Evolutionary conservation across 2,888 invertebrate genomes (phyloP).

Genomic region (Parasteatoda lunata): DNA sequence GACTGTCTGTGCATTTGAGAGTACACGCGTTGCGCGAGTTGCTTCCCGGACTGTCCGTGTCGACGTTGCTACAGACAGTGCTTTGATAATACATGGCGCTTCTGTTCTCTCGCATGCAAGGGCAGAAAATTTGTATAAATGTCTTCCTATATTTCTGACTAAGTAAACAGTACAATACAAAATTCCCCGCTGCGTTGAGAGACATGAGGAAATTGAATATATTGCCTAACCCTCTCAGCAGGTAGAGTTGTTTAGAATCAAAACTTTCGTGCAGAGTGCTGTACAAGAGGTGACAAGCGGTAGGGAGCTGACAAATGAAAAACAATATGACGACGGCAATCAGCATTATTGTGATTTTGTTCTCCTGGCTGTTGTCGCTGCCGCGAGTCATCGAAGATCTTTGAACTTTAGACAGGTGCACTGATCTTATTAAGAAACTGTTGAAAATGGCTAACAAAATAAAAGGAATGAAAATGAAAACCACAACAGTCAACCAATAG

Average conservation of each 20-base stretch:
- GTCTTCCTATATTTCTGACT: slow-evolving; percentile 75
- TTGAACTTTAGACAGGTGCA: slow-evolving; percentile 71
- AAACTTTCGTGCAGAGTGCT: slow-evolving; percentile 71
- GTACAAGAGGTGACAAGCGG: slow-evolving; percentile 73
- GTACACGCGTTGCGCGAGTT: slow-evolving; percentile 10
- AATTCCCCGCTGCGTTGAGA: slow-evolving; percentile 77
- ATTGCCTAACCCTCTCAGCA: slow-evolving; percentile 74
- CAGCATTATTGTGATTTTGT: slow-evolving; percentile 77
- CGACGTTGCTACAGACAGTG: slow-evolving; percentile 58
- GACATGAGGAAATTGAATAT: slow-evolving; percentile 76
- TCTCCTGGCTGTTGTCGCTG: slow-evolving; percentile 69
- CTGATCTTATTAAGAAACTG: slow-evolving; percentile 75
- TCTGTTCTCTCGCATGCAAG: slow-evolving; percentile 64
- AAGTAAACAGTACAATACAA: slow-evolving; percentile 77
- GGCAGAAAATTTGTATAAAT: slow-evolving; percentile 71
- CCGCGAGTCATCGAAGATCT: slow-evolving; percentile 69
- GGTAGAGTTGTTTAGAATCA: slow-evolving; percentile 71
- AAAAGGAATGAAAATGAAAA: slow-evolving; percentile 76
- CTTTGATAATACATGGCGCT: slow-evolving; percentile 51
- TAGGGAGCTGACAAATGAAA: slow-evolving; percentile 76
- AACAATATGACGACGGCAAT: slow-evolving; percentile 77
- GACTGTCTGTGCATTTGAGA: slow-evolving; percentile 33
- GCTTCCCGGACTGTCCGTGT: slow-evolving; percentile 61
- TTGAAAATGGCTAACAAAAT: slow-evolving; percentile 76
- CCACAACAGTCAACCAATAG: slow-evolving; percentile 75